Conservation (phyloP, 1,140 invertebrate species). For the Zaprionus lachaisei region DNA sequence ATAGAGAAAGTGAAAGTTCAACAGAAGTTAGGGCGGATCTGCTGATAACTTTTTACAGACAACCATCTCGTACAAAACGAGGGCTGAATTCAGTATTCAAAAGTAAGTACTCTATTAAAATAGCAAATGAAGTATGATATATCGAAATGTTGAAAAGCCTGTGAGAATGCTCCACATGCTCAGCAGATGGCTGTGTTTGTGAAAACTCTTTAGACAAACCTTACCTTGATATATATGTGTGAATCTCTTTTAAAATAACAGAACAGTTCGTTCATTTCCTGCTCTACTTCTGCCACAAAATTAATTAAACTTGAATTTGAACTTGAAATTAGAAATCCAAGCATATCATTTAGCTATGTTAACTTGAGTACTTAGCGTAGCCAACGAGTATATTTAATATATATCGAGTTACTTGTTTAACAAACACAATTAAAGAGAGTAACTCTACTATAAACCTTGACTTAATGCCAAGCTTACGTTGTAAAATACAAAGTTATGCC, state of each 20-base stretch:
- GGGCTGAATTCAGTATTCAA: constrained; percentile 18
- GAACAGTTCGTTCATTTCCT: constrained; percentile 8
- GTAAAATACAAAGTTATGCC: constrained; percentile 25
- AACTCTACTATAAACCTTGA: constrained; percentile 20
- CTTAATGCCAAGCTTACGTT: constrained; percentile 19
- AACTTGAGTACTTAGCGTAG: constrained; percentile 30
- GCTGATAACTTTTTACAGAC: not conserved
- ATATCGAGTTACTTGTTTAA: constrained; percentile 44
- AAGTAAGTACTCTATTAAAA: constrained; percentile 25
- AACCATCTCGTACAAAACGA: not conserved
- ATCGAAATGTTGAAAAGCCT: constrained; percentile 7
- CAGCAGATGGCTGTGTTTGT: constrained; percentile 54
- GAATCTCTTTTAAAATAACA: constrained; percentile 6
- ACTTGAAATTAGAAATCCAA: constrained; percentile 16
- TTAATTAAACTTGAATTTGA: constrained; percentile 2
- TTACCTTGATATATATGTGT: not conserved
- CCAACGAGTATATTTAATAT: constrained; percentile 32
- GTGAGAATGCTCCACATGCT: constrained; percentile 14
- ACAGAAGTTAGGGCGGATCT: not conserved
- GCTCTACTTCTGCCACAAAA: constrained; percentile 11
- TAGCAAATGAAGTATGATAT: constrained; percentile 1
- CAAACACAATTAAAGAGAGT: constrained; percentile 20
- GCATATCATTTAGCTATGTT: constrained; percentile 66
- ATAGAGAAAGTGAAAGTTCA: not conserved
- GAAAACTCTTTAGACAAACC: not conserved